These are phyloP conservation scores for Drosophila baimaii DNA, from an alignment of 1,140 invertebrate genomes.

Conservation along the genomic window DNA sequence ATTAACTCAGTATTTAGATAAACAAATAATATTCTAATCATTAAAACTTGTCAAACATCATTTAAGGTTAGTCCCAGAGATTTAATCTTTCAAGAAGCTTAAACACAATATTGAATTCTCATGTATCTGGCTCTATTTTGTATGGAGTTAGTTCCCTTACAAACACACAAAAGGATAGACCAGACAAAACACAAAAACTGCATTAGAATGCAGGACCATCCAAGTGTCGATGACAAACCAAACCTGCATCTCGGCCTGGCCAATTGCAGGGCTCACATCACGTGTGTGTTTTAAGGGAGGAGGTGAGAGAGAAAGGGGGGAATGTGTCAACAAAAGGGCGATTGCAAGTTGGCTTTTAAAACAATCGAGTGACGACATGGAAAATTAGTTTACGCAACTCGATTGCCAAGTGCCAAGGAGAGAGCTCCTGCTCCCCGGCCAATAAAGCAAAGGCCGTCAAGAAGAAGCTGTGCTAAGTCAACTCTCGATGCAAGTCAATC, in stretches of 20 bases:
- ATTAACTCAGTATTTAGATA: too few species aligned
- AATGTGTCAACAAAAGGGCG: slow-evolving; percentile 54
- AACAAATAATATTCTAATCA: background rate
- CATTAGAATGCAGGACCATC: slow-evolving; percentile 59
- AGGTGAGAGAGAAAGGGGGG: too few species aligned
- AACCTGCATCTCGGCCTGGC: slow-evolving; percentile 29
- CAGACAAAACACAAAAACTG: slow-evolving; percentile 62
- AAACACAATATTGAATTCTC: background rate
- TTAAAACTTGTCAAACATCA: too few species aligned
- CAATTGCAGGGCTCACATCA: slow-evolving; percentile 60
- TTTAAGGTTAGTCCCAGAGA: too few species aligned
- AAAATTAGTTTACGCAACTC: slow-evolving; percentile 80
- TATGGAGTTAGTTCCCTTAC: background rate
- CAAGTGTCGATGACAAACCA: slow-evolving; percentile 38
- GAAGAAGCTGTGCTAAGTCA: slow-evolving; percentile 74
- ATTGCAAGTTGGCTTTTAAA: slow-evolving; percentile 72
- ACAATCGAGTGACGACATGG: slow-evolving; percentile 82
- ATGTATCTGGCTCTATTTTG: background rate
- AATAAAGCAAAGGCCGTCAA: slow-evolving; percentile 40
- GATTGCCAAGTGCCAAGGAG: slow-evolving; percentile 61
- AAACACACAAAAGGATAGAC: background rate
- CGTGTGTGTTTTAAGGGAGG: too few species aligned
- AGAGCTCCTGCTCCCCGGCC: slow-evolving; percentile 5
- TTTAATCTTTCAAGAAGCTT: background rate
- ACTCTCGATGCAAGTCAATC: slow-evolving; percentile 81